These are phyloP conservation scores for Lycaena phlaeas DNA, from an alignment of 2,888 invertebrate species.

Conservation along the genomic window DNA sequence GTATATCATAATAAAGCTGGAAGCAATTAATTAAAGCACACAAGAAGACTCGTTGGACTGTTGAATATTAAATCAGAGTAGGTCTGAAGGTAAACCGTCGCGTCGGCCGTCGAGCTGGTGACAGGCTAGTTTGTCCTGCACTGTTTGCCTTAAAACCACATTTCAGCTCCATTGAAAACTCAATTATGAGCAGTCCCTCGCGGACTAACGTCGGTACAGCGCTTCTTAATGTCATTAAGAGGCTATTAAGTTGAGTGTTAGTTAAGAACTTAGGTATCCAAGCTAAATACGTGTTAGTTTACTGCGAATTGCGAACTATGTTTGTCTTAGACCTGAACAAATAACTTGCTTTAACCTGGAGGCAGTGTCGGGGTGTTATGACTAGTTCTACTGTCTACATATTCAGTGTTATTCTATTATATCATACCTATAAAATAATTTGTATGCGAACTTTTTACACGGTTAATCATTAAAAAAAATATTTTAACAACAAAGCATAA, in stretches of 20 bases:
- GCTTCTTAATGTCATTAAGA: conserved; percentile 39
- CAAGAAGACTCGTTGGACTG: conserved; percentile 19
- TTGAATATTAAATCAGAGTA: conserved; percentile 37
- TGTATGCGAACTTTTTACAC: too few relatives aligned
- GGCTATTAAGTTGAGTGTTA: conserved; percentile 31
- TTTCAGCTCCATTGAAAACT: conserved; percentile 52
- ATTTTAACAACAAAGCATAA: too few relatives aligned
- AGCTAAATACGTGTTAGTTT: conserved; percentile 26
- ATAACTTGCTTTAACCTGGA: conserved; percentile 1
- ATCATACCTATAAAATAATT: too few relatives aligned
- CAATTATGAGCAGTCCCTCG: conserved; percentile 39
- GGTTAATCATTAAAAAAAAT: too few relatives aligned
- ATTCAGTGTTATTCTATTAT: not conserved
- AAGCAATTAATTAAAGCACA: conserved; percentile 19
- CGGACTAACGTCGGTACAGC: conserved; percentile 23
- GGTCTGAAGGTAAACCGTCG: conserved; percentile 17
- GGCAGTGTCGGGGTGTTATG: not conserved
- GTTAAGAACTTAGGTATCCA: conserved; percentile 21
- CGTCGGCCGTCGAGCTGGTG: conserved; percentile 22
- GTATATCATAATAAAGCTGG: too few relatives aligned
- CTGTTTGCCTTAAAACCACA: conserved; percentile 46
- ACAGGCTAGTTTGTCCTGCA: conserved; percentile 29
- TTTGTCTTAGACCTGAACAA: conserved; percentile 13
- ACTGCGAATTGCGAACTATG: conserved; percentile 10
- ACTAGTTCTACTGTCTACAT: not conserved